Evolutionary conservation across 2,113 vertebrate genomes (phyloP).

Genomic region (Heteronetta atricapilla): DNA sequence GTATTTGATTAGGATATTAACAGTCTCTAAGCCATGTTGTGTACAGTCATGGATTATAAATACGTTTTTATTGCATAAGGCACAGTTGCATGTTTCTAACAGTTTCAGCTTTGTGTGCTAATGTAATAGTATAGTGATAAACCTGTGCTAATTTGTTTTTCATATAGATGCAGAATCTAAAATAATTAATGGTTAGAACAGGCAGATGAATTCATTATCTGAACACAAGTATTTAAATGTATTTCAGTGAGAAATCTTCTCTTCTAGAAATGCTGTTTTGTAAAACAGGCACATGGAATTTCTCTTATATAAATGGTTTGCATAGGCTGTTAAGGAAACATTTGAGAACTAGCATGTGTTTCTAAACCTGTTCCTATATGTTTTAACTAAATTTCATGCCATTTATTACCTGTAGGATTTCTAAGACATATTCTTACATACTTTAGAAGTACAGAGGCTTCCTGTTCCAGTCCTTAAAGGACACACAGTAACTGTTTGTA

Average conservation of each 20-base stretch:
- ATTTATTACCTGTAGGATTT: background rate
- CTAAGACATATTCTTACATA: background rate
- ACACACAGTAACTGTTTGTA: background rate
- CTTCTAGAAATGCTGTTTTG: slow-evolving; percentile 36
- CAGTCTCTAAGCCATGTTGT: background rate
- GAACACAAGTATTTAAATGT: slow-evolving; percentile 23
- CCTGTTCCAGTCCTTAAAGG: background rate
- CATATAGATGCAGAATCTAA: slow-evolving; percentile 6
- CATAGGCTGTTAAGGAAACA: background rate
- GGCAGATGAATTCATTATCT: background rate
- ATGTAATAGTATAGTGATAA: slow-evolving; percentile 13
- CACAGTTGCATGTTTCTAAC: background rate
- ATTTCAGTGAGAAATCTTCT: background rate
- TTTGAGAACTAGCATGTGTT: slow-evolving; percentile 4
- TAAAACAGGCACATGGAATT: background rate
- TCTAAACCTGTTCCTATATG: background rate
- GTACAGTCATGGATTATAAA: slow-evolving; percentile 2
- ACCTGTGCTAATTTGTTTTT: slow-evolving; percentile 30
- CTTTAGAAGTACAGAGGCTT: background rate
- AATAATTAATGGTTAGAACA: slow-evolving; percentile 21
- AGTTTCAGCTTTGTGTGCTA: slow-evolving; percentile 1
- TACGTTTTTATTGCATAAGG: slow-evolving; percentile 22
- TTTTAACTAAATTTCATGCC: background rate
- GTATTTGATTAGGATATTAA: slow-evolving; percentile 4
- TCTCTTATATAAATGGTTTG: background rate